Evolutionary conservation across 2,888 invertebrate genomes (phyloP), one percentile per base, ranked within the genome.

Genomic region (Lepetodrilus schrolli): DNA sequence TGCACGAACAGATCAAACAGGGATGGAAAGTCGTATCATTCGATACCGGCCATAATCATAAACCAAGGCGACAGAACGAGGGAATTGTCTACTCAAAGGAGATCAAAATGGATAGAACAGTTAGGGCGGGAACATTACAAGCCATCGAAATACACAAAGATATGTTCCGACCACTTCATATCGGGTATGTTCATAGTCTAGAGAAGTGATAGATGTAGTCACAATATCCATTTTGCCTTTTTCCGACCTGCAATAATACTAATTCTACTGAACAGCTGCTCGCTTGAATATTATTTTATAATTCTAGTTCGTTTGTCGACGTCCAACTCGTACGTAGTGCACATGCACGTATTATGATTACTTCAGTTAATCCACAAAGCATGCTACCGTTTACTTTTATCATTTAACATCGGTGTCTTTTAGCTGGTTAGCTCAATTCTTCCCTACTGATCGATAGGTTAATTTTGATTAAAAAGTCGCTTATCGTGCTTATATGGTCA

Each of bases 21-120:
- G n/a, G 58, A 58, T 30, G 58, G 58, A n/a, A 58, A 58, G 30
- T 58, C 58, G 2, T 58, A 58, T n/a, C 58, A 58, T 17, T 58
- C 58, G 26, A 58, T 58, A 2, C 58, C 58, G 5, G 58, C 58
- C 3, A 30, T 58, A 1, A 58, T 58, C 34, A 17, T 58, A 7
- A 58, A 21, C 34, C 58, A 58, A n/a, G 58, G 58, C n/a, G 58
- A 58, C 7, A 23, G 30, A 17, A 58, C 58, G 30, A 26, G 58
- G 4, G 58, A 58, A 30, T 30, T 58, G 30, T 58, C 58, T 10
- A 34, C 26, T 7, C n/a, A 58, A 58, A 26, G 58, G 30, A 10
- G 58, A 21, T 26, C 13, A 8, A 23, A 58, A n/a, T 58, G 58
- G 58, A 58, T 58, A 58, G 58, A 26, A 26, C 26, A 58, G 34